phyloP scores from a whole-genome alignment of 2,888 invertebrate genomes.

The Hyposoter didymator region DNA sequence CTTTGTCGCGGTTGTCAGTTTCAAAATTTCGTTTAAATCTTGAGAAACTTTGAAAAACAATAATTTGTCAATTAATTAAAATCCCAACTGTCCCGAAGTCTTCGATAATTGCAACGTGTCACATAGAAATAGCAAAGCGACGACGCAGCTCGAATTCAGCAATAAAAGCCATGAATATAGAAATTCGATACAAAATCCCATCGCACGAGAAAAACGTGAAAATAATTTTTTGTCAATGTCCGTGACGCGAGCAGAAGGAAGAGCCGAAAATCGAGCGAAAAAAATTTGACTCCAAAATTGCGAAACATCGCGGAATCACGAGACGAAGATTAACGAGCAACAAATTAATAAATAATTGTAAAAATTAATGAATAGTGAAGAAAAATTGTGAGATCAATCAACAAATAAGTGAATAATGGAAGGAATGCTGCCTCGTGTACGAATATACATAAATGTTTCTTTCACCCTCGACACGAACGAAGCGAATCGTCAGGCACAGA shows the following conservation, averaged over 20 bases:
- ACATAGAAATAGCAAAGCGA: background rate
- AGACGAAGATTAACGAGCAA: background rate
- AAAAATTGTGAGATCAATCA: background rate
- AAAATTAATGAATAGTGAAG: background rate
- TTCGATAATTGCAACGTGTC: background rate
- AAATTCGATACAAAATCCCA: background rate
- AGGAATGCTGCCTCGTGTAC: background rate
- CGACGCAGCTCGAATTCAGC: background rate
- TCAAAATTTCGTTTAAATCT: no score
- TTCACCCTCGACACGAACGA: conserved; percentile 57
- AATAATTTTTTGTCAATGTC: background rate
- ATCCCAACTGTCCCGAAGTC: background rate
- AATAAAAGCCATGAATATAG: background rate
- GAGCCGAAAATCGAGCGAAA: background rate
- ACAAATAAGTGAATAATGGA: background rate
- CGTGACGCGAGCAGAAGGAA: background rate
- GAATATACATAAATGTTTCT: conserved; percentile 15
- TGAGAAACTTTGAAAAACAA: background rate
- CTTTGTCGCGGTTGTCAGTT: no score
- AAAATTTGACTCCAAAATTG: background rate
- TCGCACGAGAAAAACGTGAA: background rate
- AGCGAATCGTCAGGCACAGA: conserved; percentile 45
- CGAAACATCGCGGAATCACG: background rate
- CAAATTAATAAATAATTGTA: background rate
- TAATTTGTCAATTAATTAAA: background rate